phyloP scores from a whole-genome alignment of 2,888 invertebrate genomes.

The Leptopilina myrica region DNA sequence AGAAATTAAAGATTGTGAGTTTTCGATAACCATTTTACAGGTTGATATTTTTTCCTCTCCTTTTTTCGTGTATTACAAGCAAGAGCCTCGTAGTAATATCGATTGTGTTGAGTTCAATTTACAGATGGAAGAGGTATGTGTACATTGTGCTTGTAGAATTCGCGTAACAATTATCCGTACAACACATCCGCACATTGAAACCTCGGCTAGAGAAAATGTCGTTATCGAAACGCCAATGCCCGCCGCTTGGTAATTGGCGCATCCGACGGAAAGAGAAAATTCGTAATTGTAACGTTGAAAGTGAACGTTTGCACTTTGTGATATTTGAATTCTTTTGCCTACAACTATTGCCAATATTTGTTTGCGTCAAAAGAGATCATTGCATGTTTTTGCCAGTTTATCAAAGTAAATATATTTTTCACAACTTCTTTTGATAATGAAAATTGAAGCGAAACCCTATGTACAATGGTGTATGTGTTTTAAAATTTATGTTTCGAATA shows the following conservation, averaged over 20 bases:
- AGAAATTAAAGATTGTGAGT: not conserved
- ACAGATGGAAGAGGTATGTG: constrained; percentile 1
- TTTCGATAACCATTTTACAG: constrained; percentile 24
- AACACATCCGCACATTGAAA: constrained; percentile 49
- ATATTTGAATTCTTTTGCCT: constrained; percentile 26
- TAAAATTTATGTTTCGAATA: too few relatives aligned
- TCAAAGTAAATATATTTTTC: not conserved
- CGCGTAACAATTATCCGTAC: constrained; percentile 51
- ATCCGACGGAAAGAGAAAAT: constrained; percentile 53
- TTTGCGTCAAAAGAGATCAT: not conserved
- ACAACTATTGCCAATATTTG: constrained; percentile 28
- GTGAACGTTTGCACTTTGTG: constrained; percentile 49
- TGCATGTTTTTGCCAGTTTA: not conserved
- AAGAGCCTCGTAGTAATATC: constrained; percentile 3
- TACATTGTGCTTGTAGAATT: constrained; percentile 14
- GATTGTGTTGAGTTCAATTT: constrained; percentile 14
- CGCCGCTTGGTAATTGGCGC: constrained; percentile 52
- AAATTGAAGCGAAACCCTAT: too few relatives aligned
- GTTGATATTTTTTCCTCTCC: not conserved
- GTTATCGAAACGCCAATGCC: constrained; percentile 55
- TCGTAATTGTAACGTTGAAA: constrained; percentile 57
- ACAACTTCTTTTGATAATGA: too few relatives aligned
- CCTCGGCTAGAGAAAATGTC: constrained; percentile 56
- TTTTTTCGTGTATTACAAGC: constrained; percentile 12
- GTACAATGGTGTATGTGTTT: too few relatives aligned